These are phyloP conservation scores for Dendrocopos noguchii DNA, from an alignment of 2,113 vertebrate species.

Conservation along the genomic window DNA sequence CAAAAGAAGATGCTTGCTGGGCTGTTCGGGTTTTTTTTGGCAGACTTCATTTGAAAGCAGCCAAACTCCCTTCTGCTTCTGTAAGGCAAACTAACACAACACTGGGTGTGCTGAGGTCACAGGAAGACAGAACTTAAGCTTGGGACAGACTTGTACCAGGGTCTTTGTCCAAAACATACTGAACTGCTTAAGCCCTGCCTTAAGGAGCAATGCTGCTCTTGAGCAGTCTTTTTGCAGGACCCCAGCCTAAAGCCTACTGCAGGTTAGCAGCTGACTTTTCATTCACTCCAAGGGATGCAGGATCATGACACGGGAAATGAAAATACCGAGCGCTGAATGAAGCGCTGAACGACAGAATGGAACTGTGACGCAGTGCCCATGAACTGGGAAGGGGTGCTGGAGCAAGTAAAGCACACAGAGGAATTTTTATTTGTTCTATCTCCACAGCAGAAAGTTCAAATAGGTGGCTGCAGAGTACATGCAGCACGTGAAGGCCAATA, in stretches of 20 bases:
- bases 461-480: slow-evolving; percentile 26
- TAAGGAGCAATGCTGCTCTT: background rate
- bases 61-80: slow-evolving; percentile 27
- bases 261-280: background rate
- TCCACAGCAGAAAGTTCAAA: slow-evolving; percentile 26
- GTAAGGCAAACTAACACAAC: background rate
- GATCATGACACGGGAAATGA: background rate
- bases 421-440: background rate
- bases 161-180: background rate
- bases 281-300: background rate
- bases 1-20: background rate
- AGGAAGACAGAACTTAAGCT: background rate
- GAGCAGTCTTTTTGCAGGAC: background rate
- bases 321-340: background rate
- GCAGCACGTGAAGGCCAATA: background rate
- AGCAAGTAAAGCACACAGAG: background rate
- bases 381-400: background rate
- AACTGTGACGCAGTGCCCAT: background rate
- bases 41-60: slow-evolving; percentile 43
- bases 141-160: background rate
- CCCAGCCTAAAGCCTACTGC: background rate
- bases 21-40: background rate
- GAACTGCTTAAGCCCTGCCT: background rate
- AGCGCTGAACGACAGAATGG: background rate
- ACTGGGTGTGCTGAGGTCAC: slow-evolving; percentile 3